These are phyloP conservation scores for Artemia sinica DNA, from an alignment of 2,888 invertebrate species.

Conservation along the genomic window DNA sequence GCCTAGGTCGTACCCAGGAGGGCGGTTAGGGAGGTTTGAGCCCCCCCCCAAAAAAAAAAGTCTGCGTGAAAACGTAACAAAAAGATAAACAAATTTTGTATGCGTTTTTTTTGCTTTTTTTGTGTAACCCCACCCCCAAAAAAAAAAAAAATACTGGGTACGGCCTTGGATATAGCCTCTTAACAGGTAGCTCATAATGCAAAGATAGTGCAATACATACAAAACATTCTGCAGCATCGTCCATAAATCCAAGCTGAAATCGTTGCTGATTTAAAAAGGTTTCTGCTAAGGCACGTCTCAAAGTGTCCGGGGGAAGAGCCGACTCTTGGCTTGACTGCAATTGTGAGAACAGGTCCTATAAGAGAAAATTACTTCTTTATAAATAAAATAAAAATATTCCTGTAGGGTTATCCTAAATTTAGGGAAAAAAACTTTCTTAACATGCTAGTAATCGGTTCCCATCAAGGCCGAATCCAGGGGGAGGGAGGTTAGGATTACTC, in stretches of 20 bases:
- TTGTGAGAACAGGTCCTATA: constrained; percentile 81
- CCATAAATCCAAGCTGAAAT: constrained; percentile 86
- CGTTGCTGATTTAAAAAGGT: constrained; percentile 69
- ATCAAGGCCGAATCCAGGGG: neutral
- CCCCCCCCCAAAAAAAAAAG: too few relatives aligned
- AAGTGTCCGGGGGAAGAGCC: constrained; percentile 71
- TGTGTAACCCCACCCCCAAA: too few relatives aligned
- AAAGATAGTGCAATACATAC: constrained; percentile 36
- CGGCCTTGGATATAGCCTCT: neutral
- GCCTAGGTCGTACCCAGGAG: too few relatives aligned
- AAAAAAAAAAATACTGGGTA: too few relatives aligned
- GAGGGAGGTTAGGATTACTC: neutral
- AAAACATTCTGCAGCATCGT: constrained; percentile 93
- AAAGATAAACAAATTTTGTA: too few relatives aligned
- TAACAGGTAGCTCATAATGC: neutral
- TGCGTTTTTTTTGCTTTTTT: too few relatives aligned
- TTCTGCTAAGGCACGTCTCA: constrained; percentile 68
- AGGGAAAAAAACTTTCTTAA: neutral
- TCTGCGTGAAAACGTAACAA: too few relatives aligned
- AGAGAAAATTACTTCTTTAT: constrained; percentile 22
- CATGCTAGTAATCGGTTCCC: constrained; percentile 1
- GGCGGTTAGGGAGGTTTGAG: too few relatives aligned
- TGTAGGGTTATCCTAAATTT: neutral
- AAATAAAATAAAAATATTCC: constrained; percentile 18
- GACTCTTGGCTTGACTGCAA: constrained; percentile 85